These are phyloP conservation scores for Actinernus sp. DNA, from an alignment of 92 coral and sea anemone species.

Conservation along the genomic window DNA sequence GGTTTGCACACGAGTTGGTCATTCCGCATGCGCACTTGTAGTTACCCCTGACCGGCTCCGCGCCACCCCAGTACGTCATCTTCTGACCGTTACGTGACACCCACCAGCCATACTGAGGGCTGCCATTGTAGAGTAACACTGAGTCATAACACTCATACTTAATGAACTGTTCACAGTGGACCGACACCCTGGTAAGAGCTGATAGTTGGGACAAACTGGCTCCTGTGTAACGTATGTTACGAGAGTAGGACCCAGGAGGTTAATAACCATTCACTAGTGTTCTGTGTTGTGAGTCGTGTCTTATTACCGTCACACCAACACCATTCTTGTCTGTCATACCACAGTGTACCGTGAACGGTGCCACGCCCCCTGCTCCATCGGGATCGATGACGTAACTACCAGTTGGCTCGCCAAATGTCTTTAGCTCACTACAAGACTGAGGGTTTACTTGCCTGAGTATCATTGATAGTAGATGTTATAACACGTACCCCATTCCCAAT, in stretches of 20 bases:
- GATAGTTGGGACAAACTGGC: slow-evolving; percentile 44
- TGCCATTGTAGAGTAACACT: slow-evolving; percentile 24
- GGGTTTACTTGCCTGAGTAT: too few relatives aligned
- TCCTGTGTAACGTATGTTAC: slow-evolving; percentile 51
- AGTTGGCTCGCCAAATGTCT: background rate
- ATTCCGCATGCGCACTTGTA: slow-evolving; percentile 76
- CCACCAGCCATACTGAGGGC: slow-evolving; percentile 79
- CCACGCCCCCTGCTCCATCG: too few relatives aligned
- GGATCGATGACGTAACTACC: background rate
- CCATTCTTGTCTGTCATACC: too few relatives aligned
- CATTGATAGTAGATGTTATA: too few relatives aligned
- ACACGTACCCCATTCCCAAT: too few relatives aligned
- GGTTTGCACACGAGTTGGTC: slow-evolving; percentile 40
- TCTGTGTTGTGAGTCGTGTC: too few relatives aligned
- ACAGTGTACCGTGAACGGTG: too few relatives aligned
- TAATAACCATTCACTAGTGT: slow-evolving; percentile 9
- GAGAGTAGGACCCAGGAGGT: slow-evolving; percentile 16
- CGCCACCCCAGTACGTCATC: slow-evolving; percentile 90
- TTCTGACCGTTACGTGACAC: slow-evolving; percentile 72
- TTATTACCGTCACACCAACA: too few relatives aligned
- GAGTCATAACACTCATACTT: slow-evolving; percentile 72
- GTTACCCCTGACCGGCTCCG: slow-evolving; percentile 60
- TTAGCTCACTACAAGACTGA: too few relatives aligned
- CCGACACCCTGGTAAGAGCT: slow-evolving; percentile 50
- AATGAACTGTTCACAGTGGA: slow-evolving; percentile 69